Base-by-base conservation (phyloP, 2,113 vertebrate genomes). In the Varanus komodoensis region DNA sequence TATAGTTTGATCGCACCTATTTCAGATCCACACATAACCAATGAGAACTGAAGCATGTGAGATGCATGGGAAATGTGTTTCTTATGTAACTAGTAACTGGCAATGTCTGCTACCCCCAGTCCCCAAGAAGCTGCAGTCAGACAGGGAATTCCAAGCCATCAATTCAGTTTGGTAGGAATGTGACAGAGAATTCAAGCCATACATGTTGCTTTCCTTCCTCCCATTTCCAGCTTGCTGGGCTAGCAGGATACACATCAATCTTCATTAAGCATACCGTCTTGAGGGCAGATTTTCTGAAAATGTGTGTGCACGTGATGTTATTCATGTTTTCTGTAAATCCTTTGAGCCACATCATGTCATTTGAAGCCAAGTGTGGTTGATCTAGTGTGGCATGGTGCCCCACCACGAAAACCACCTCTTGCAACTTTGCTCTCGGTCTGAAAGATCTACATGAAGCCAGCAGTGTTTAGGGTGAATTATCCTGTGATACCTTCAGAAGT, bases 261-360 rank as follows among this genome's bases (percentile, higher is more conserved):
- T 92, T 87, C 48, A 91, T 82, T 17, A 0, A 34, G 64, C 88
- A 92, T 86, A 23, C 85, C 91, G 90, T 92, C 92, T 90, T 89
- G 14, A 94, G 90, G 87, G 81, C 38, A 93, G 69, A 90, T 95
- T 95, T 94, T 93, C 67, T 71, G 84, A 90, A 88, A 93, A 95
- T 93, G 54, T 93, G 34, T 95, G 93, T 95, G 94, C 11, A 61
- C 92, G 93, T 96, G 87, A 74, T 92, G 86, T 93, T 94, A 93
- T 34, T 92, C 89, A 85, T 93, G 92, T 93, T 96, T 96, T 93
- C 92, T 91, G 90, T 94, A 90, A 93, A 89, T 88, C 93, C 86
- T 93, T 91, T 0, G 88, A 93, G 93, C 74, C 92, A 91, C 88
- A 67, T 93, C 93, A 92, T 32, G 90, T 17, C 89, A 91, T 90